phyloP scores from a whole-genome alignment of 2,797 vertebrate genomes.

The Sebastes melanostomus region DNA sequence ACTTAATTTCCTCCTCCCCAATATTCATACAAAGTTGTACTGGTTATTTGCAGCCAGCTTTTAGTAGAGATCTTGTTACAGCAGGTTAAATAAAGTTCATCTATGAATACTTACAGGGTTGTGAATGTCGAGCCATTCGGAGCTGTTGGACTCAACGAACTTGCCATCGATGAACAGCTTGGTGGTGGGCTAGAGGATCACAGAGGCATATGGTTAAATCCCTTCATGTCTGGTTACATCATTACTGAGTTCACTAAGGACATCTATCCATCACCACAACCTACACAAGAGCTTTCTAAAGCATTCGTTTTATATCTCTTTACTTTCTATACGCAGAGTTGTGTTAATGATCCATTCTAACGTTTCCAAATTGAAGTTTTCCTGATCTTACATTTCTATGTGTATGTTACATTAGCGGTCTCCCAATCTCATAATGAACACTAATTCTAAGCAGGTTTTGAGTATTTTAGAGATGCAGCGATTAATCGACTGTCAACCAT shows the following conservation, averaged over 20 bases:
- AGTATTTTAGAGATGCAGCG: not conserved
- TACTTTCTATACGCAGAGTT: not conserved
- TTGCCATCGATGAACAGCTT: conserved; percentile 98
- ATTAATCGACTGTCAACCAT: too few species aligned
- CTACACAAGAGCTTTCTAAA: not conserved
- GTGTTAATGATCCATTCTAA: not conserved
- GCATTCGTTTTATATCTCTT: not conserved
- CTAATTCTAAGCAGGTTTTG: not conserved
- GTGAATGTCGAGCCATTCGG: conserved; percentile 95
- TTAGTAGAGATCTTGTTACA: not conserved
- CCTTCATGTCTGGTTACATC: conserved; percentile 7
- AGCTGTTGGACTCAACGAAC: conserved; percentile 93
- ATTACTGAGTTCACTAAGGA: conserved; percentile 3
- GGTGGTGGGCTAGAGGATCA: conserved; percentile 87
- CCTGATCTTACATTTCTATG: not conserved
- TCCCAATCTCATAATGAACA: not conserved
- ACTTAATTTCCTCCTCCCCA: not conserved
- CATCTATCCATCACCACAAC: conserved; percentile 1
- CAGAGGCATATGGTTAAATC: conserved; percentile 41
- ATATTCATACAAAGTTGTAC: not conserved
- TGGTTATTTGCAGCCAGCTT: conserved; percentile 9
- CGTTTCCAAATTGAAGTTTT: not conserved
- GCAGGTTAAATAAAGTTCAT: conserved; percentile 7
- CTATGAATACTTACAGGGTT: conserved; percentile 90
- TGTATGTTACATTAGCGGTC: not conserved